These are phyloP conservation scores for Liopterus haemorrhoidalis DNA, from an alignment of 2,888 invertebrate genomes.

Conservation along the genomic window DNA sequence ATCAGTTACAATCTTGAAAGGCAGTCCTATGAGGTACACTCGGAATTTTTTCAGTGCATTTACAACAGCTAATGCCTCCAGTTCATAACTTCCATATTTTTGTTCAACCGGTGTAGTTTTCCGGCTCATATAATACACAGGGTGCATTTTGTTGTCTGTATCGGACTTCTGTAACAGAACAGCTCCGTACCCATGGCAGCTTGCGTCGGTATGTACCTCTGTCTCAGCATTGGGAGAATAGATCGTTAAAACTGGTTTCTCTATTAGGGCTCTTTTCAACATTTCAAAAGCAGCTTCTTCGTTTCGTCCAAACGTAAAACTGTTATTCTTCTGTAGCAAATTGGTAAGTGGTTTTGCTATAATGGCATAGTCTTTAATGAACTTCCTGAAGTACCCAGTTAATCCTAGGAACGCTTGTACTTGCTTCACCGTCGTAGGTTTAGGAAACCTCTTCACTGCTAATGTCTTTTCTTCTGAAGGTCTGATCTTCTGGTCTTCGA, in stretches of 20 bases:
- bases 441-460: constrained; percentile 1
- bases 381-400: neutral
- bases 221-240: constrained; percentile 14
- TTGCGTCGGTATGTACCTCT: constrained; percentile 26
- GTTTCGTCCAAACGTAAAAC: too few relatives aligned
- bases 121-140: constrained; percentile 30
- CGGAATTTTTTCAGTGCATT: constrained; percentile 33
- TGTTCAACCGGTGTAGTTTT: constrained; percentile 29
- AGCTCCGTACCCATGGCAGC: constrained; percentile 24
- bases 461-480: neutral
- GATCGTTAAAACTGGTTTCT: constrained; percentile 11
- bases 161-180: constrained; percentile 28
- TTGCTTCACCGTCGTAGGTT: neutral
- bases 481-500: neutral
- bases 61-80: constrained; percentile 33
- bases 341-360: too few relatives aligned
- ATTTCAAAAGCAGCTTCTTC: too few relatives aligned
- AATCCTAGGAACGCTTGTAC: constrained; percentile 1
- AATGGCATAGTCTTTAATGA: constrained; percentile 26
- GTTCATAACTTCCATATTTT: constrained; percentile 32
- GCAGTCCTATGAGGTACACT: constrained; percentile 30
- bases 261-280: too few relatives aligned
- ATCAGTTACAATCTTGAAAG: constrained; percentile 28
- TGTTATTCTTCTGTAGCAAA: too few relatives aligned
- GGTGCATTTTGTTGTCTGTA: constrained; percentile 29